These are phyloP conservation scores for Sebastes flavidus DNA, from an alignment of 2,797 vertebrate species.

Conservation along the genomic window DNA sequence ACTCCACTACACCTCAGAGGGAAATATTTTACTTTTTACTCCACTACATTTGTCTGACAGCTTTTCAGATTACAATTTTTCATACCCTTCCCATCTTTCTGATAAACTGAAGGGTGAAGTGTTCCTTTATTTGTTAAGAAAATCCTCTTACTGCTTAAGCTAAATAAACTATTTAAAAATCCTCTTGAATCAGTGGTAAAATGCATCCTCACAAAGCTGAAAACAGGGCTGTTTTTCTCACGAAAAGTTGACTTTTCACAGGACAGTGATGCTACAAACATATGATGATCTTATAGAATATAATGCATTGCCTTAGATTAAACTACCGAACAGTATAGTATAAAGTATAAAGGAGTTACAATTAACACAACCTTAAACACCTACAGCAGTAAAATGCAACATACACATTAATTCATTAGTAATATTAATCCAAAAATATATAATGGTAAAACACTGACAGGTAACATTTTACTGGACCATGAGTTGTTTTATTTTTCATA, in stretches of 20 bases:
- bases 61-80: not conserved
- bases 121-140: not conserved
- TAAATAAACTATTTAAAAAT: not conserved
- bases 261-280: not conserved
- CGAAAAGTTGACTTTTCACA: not conserved
- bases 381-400: not conserved
- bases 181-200: no score
- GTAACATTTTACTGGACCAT: not conserved
- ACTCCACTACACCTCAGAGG: not conserved
- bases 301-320: not conserved
- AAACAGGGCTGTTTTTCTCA: not conserved
- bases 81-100: not conserved
- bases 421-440: not conserved
- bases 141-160: not conserved
- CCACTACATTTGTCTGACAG: not conserved
- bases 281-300: not conserved
- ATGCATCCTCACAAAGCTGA: no score
- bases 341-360: not conserved
- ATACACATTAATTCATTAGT: not conserved
- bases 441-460: not conserved
- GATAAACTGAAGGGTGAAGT: not conserved
- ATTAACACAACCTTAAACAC: not conserved
- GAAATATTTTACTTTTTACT: not conserved
- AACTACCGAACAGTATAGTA: not conserved
- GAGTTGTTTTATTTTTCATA: not conserved